Evolutionary conservation across 2,113 vertebrate genomes (phyloP).

Genomic region (Cavia aperea): DNA sequence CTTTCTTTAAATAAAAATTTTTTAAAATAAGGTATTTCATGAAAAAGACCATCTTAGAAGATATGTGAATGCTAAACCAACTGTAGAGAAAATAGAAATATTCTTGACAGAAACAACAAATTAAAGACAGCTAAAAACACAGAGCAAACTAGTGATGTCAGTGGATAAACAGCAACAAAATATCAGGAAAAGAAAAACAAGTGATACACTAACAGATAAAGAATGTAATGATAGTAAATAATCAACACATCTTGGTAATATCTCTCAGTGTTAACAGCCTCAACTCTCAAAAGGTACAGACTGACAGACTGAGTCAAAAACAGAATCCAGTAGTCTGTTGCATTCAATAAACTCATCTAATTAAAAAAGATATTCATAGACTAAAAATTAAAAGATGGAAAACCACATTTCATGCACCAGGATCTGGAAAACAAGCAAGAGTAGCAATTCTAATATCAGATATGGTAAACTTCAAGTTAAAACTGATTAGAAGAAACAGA

Average conservation of each 20-base stretch:
- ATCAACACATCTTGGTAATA: background rate
- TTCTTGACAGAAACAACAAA: background rate
- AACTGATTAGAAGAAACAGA: background rate
- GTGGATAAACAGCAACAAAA: background rate
- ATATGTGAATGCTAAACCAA: background rate
- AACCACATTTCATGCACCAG: background rate
- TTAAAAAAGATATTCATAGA: background rate
- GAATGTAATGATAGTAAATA: background rate
- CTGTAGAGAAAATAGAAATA: background rate
- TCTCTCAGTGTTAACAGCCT: background rate
- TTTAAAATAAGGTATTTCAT: background rate
- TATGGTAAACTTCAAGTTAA: background rate
- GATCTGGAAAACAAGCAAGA: background rate
- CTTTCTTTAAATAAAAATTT: too few relatives aligned
- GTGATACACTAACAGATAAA: background rate
- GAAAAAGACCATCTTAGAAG: background rate
- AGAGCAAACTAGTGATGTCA: background rate
- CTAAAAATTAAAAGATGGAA: background rate
- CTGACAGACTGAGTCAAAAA: background rate
- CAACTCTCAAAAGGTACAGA: background rate
- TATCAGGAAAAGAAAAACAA: background rate
- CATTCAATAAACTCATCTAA: background rate
- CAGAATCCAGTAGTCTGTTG: background rate
- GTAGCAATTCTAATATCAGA: background rate
- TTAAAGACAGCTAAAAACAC: background rate